These are phyloP conservation scores for Rhinella marina DNA, from an alignment of 2,797 vertebrate species.

Conservation along the genomic window DNA sequence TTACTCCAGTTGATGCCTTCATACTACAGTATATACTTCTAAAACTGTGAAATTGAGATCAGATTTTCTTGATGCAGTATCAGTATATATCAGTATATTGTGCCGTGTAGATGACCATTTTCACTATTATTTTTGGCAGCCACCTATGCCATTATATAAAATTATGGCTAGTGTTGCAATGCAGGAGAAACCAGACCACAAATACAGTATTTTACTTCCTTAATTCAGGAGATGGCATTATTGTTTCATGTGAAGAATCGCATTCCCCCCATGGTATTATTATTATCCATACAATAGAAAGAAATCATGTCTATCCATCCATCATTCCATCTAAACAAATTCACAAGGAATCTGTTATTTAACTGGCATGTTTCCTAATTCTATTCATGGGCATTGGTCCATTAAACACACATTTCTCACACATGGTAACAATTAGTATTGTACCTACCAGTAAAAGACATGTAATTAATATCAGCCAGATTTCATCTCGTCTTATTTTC, in stretches of 20 bases:
- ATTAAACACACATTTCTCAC: constrained; percentile 53
- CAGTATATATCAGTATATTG: too few relatives aligned
- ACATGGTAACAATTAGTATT: constrained; percentile 59
- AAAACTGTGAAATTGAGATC: too few relatives aligned
- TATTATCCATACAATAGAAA: neutral
- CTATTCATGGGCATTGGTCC: constrained; percentile 44
- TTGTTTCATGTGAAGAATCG: neutral
- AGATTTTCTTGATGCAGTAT: too few relatives aligned
- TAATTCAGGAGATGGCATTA: neutral
- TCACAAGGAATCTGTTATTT: constrained; percentile 55
- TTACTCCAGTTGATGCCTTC: too few relatives aligned
- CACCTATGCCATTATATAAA: neutral
- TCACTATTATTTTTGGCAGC: too few relatives aligned
- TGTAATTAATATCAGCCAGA: constrained; percentile 58
- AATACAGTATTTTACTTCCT: neutral
- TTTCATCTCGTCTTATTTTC: constrained; percentile 62
- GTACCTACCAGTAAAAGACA: constrained; percentile 56
- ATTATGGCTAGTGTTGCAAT: neutral
- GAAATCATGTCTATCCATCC: neutral
- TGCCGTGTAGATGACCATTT: too few relatives aligned
- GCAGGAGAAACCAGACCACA: neutral
- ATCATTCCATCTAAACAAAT: constrained; percentile 4
- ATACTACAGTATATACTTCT: too few relatives aligned
- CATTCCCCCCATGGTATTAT: neutral
- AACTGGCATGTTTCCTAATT: constrained; percentile 18